Evolutionary conservation across 2,797 vertebrate genomes (phyloP), one percentile per base, ranked within the genome.

Genomic region (Cichlasoma orientale): DNA sequence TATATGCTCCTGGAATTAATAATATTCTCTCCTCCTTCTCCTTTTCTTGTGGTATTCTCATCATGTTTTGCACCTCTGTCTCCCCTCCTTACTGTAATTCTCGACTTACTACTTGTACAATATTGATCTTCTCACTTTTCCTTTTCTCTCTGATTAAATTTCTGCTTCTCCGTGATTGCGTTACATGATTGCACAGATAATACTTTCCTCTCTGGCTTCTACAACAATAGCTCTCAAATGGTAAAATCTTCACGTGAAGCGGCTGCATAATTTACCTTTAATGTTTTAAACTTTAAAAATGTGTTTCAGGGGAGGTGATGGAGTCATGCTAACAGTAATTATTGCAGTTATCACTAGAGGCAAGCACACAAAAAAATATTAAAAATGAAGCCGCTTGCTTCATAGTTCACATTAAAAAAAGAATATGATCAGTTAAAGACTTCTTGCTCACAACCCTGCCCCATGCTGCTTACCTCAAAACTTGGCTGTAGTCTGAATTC

Each of bases 241-340:
- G 50, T 79, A 29, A 19, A 56, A 75, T n/a, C 70, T 87, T 78
- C 31, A 80, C 80, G 79, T 38, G 31, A 59, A 11, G 4, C 33
- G 21, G 21, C 56, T 79, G 71, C 66, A 85, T 82, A 70, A 87
- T 75, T 82, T 11, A 78, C 1, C 23, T 55, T 72, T 59, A 57
- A n/a, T 47, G 16, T 50, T 19, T 50, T 47, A 47, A 41, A 2
- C 2, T 31, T 31, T 31, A 7, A 31, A 5, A 0, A 44, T 7
- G 18, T 56, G 10, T 41, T 61, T 6, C 31, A 2, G 7, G 6
- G 2, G 7, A 66, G 50, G 16, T 52, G 41, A 36, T 16, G 29
- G 61, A 18, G 25, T 23, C 0, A 12, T 4, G 16, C 14, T 2
- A 50, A 50, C 8, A 19, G 47, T 50, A 19, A 52, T 52, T 9